Evolutionary conservation across 64 coral and sea anemone species (phyloP), one percentile per base, ranked within the genome.

Genomic region (Hydrozoanthus tunicans): DNA sequence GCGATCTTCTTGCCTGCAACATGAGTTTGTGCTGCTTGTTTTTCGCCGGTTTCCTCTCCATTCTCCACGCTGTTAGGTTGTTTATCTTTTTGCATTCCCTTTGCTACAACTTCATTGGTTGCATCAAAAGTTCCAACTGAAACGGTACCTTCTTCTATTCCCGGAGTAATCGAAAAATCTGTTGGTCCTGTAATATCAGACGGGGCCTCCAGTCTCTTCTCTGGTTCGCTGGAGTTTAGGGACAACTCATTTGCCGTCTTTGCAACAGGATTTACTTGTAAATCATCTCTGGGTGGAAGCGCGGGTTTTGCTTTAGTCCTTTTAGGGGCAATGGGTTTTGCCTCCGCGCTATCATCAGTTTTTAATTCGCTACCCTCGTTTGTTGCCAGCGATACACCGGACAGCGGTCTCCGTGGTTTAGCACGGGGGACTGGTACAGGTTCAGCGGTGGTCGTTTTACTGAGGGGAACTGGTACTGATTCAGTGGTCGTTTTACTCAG

Each of bases 381-480:
- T 10, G 80, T 62, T 5, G 17, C 56, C 12, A 59, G 51, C 14
- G 61, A 51, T 43, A 59, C 64, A 58, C 9, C 89, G 14, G 56
- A 9, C 2, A 20, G 68, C 6, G 88, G 71, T 78, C 82, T 94
- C 32, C 72, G 24, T 6, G 79, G 51, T 56, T 77, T 94, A 11
- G 88, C 60, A 6, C 93, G 93, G 26, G 86, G 90, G 15, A 80
- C 60, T 79, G 76, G 81, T 56, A 75, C 14, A 60, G 90, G 81
- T 81, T 65, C 89, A 11, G 60, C 43, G 0, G 71, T 0, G 52
- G 23, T 77, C 6, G 74, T 55, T 5, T 91, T 69, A 56, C 32
- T 43, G 32, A 1, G 93, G 26, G 86, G 90, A 26, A 80, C 60
- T 79, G 76, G 81, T 56, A 75, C 14, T 70, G 90, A 74, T 81